phyloP scores from a whole-genome alignment of 1,140 invertebrate genomes.

The Temnothorax curvispinosus region DNA sequence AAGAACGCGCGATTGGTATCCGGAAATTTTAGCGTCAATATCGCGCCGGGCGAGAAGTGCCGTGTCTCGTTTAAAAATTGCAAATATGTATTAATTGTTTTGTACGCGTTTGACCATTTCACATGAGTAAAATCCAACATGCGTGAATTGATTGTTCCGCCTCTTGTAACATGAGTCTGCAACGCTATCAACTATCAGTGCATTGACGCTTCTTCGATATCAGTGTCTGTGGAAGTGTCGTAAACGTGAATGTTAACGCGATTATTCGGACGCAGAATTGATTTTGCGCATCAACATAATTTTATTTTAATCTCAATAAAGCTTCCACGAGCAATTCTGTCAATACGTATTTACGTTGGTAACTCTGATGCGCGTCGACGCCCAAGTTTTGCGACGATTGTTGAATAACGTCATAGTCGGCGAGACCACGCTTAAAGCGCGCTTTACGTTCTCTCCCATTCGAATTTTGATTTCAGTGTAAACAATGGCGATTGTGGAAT shows the following conservation, averaged over 20 bases:
- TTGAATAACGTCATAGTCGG: conserved; percentile 32
- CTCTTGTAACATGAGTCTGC: conserved; percentile 30
- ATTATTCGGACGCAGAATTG: neutral
- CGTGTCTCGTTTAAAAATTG: neutral
- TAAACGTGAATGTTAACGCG: neutral
- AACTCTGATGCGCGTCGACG: conserved; percentile 59
- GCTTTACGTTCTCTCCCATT: conserved; percentile 21
- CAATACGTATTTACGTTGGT: conserved; percentile 48
- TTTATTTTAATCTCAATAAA: neutral
- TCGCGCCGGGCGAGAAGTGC: neutral
- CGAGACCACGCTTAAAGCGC: neutral
- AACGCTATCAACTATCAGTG: conserved; percentile 8
- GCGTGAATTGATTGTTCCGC: neutral
- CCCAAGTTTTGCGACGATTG: conserved; percentile 42
- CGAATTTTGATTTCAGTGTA: conserved; percentile 56
- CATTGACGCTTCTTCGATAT: neutral
- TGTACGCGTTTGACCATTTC: neutral
- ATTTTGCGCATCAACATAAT: neutral
- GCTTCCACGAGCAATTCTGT: neutral
- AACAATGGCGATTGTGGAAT: conserved; percentile 90
- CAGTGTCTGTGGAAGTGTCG: neutral
- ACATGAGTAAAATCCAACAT: neutral
- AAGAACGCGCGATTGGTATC: neutral
- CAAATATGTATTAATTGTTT: neutral
- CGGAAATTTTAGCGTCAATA: neutral